phyloP scores from a whole-genome alignment of 2,113 vertebrate species.

The Cyanoliseus patagonus region DNA sequence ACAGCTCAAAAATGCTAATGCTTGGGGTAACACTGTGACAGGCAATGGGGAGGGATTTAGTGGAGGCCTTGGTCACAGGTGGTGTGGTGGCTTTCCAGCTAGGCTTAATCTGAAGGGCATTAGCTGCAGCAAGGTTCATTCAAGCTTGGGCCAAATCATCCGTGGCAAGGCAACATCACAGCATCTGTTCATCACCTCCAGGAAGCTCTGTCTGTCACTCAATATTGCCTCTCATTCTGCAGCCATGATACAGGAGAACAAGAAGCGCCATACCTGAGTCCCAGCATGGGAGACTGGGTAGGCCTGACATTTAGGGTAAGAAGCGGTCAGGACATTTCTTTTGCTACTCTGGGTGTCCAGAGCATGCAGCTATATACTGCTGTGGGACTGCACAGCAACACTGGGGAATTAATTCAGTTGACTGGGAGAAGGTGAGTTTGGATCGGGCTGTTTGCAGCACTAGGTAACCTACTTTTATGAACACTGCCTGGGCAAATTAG shows the following conservation, averaged over 20 bases:
- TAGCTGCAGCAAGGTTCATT: not conserved
- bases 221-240: not conserved
- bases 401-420: not conserved
- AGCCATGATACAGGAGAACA: accelerated
- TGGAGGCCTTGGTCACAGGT: not conserved
- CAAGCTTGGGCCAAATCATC: not conserved
- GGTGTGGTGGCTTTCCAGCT: not conserved
- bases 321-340: not conserved
- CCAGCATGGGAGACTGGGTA: not conserved
- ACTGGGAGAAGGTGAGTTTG: not conserved
- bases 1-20: not conserved
- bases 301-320: not conserved
- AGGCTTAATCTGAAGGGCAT: not conserved
- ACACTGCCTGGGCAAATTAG: not conserved
- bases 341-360: not conserved
- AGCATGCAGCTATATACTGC: not conserved
- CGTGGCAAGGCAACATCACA: not conserved
- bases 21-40: not conserved
- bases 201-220: not conserved
- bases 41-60: not conserved
- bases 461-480: not conserved
- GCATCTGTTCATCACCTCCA: not conserved
- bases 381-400: not conserved
- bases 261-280: accelerated
- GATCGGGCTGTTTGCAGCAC: not conserved